A percentile compares a stretch with the other conserved stretches of the same genome.
These are phyloP conservation scores for Merluccius polli DNA, from an alignment of 2,797 vertebrate species.

Conservation along the genomic window DNA sequence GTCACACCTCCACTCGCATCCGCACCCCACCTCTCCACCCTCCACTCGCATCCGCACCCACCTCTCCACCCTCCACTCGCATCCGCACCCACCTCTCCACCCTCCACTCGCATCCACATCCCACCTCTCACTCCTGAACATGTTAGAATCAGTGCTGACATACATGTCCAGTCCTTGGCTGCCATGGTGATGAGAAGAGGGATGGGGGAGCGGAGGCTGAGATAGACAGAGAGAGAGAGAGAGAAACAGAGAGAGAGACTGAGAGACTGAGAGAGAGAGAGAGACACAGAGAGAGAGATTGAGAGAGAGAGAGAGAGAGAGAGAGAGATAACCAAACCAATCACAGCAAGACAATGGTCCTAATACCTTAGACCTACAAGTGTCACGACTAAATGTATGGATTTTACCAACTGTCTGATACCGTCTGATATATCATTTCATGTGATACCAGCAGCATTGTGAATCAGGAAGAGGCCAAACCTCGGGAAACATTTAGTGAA, in stretches of 20 bases:
- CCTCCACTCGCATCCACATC: background rate
- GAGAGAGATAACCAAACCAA: too few relatives aligned
- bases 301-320: too few relatives aligned
- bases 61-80: background rate
- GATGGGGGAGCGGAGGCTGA: constrained; percentile 26
- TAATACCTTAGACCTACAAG: too few relatives aligned
- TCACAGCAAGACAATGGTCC: too few relatives aligned
- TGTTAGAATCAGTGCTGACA: constrained; percentile 11
- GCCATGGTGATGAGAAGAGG: constrained; percentile 59
- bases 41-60: background rate
- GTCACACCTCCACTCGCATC: constrained; percentile 34
- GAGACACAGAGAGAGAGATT: too few relatives aligned
- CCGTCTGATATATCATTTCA: too few relatives aligned
- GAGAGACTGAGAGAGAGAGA: constrained; percentile 27
- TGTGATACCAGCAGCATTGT: too few relatives aligned
- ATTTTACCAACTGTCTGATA: too few relatives aligned
- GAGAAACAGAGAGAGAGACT: background rate
- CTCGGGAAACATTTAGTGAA: too few relatives aligned
- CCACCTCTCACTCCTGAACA: background rate
- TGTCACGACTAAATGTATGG: too few relatives aligned
- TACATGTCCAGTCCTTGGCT: constrained; percentile 44
- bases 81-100: background rate
- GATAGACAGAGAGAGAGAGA: constrained; percentile 24
- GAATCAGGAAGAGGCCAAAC: too few relatives aligned
- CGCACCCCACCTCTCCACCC: background rate